These are phyloP conservation scores for Patagioenas fasciata DNA, from an alignment of 2,113 vertebrate species.

Conservation along the genomic window DNA sequence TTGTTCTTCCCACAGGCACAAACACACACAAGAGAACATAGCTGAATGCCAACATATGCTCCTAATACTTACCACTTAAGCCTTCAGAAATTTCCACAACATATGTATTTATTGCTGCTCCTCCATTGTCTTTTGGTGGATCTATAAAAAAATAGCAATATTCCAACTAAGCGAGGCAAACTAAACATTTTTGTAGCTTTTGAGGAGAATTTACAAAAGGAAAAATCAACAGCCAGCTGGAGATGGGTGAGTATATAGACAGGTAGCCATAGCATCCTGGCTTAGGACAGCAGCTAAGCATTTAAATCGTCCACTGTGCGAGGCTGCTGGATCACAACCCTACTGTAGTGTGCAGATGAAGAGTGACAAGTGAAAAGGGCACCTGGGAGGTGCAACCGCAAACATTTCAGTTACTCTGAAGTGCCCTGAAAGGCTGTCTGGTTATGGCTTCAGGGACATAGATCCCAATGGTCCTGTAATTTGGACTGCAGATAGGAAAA, in stretches of 20 bases:
- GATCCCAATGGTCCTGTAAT: neutral
- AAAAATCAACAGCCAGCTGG: neutral
- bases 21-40: neutral
- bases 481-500: neutral
- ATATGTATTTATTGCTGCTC: constrained; percentile 87
- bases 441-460: neutral
- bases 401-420: neutral
- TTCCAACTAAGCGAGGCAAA: neutral
- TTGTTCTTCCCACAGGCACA: neutral
- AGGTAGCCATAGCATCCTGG: neutral
- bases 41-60: neutral
- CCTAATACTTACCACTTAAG: constrained; percentile 78
- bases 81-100: constrained; percentile 90
- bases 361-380: neutral
- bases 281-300: neutral
- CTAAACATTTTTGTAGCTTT: neutral
- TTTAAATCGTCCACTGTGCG: neutral
- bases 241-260: neutral
- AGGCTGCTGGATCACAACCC: neutral
- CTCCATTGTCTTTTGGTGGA: constrained; percentile 91
- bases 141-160: constrained; percentile 71
- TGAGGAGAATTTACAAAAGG: neutral
- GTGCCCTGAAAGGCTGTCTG: neutral
- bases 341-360: neutral
- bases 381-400: neutral